Conservation (phyloP, 2,113 vertebrate genomes). For the Monopterus albus region DNA sequence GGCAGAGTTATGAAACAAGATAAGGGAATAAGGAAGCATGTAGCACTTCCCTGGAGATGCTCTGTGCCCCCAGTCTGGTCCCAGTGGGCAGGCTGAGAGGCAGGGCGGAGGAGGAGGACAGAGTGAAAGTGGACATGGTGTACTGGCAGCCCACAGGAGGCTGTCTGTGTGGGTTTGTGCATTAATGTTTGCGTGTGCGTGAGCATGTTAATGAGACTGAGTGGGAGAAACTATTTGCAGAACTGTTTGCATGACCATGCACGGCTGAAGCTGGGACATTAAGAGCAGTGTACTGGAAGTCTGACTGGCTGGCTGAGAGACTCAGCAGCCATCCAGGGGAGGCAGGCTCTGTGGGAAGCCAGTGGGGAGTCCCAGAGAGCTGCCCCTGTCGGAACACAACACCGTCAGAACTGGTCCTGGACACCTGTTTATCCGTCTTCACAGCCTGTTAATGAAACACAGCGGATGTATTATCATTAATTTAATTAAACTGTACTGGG, state of each 20-base stretch:
- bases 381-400: no score
- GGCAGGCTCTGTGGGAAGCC: constrained; percentile 12
- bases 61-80: constrained; percentile 6
- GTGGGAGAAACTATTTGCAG: constrained; percentile 28
- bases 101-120: constrained; percentile 3
- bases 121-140: constrained; percentile 20
- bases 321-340: background rate
- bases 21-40: constrained; percentile 15
- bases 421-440: background rate
- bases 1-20: constrained; percentile 25
- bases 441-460: background rate
- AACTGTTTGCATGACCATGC: constrained; percentile 16
- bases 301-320: no score
- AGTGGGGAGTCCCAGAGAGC: constrained; percentile 42
- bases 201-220: background rate
- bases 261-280: constrained; percentile 27
- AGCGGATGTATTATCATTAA: background rate
- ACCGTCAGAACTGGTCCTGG: background rate
- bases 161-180: background rate
- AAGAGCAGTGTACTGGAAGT: constrained; percentile 15
- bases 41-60: constrained; percentile 15
- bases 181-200: background rate
- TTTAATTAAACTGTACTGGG: background rate
- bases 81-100: constrained; percentile 11
- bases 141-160: constrained; percentile 11